A percentile compares a stretch with the other conserved stretches of the same genome.
These are phyloP conservation scores for Caerostris extrusa DNA, from an alignment of 1,140 invertebrate species.

Conservation along the genomic window DNA sequence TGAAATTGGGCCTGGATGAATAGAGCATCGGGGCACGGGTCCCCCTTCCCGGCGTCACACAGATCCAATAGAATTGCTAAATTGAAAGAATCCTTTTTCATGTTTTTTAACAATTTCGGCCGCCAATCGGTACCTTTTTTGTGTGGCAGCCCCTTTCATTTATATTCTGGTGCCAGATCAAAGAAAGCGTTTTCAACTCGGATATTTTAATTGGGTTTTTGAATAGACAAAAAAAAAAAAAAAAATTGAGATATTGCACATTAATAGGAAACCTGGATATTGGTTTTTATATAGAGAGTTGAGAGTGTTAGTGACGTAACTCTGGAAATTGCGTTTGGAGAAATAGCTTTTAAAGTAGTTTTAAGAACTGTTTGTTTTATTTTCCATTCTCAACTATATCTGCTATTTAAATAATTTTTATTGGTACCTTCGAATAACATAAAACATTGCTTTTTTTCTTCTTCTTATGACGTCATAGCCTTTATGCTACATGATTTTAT, in stretches of 20 bases:
- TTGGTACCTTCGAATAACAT: too few relatives aligned
- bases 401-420: too few relatives aligned
- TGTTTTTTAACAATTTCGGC: slow-evolving; percentile 31
- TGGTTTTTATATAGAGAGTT: too few relatives aligned
- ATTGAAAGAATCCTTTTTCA: slow-evolving; percentile 34
- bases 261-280: neutral
- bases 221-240: neutral
- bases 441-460: too few relatives aligned
- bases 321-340: too few relatives aligned
- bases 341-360: too few relatives aligned
- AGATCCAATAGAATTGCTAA: slow-evolving; percentile 40
- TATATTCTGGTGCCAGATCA: neutral
- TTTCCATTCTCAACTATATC: too few relatives aligned
- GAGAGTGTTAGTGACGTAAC: too few relatives aligned
- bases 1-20: slow-evolving; percentile 27
- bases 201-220: slow-evolving; percentile 21
- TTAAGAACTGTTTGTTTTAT: too few relatives aligned
- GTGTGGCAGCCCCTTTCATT: slow-evolving; percentile 4
- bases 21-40: slow-evolving; percentile 19
- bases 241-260: neutral
- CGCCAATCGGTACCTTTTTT: slow-evolving; percentile 11
- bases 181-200: neutral
- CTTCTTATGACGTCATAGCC: too few relatives aligned
- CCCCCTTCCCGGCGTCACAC: slow-evolving; percentile 14
- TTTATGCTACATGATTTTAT: too few relatives aligned